Conservation (phyloP, 2,797 vertebrate species). For the Cuniculus paca region DNA sequence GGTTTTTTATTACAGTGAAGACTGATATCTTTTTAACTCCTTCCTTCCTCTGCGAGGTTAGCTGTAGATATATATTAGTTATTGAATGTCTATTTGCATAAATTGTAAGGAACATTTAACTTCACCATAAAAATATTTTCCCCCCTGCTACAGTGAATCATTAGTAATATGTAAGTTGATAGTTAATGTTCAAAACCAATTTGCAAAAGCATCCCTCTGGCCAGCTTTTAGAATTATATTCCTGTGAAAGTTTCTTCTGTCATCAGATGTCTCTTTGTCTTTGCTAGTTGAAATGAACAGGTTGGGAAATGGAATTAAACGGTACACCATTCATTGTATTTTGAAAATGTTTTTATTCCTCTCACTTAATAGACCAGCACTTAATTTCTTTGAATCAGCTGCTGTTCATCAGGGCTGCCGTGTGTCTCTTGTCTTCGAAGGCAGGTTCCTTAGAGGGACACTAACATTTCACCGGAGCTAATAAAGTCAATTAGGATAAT, state of each 20-base stretch:
- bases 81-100: neutral
- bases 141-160: conserved; percentile 48
- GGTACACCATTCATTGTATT: conserved; percentile 63
- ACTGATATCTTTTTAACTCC: conserved; percentile 74
- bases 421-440: conserved; percentile 70
- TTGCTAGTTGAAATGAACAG: conserved; percentile 58
- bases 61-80: conserved; percentile 67
- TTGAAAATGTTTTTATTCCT: conserved; percentile 79
- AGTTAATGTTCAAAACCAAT: conserved; percentile 73
- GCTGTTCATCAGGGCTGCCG: conserved; percentile 60
- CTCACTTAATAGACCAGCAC: conserved; percentile 82
- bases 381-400: conserved; percentile 78
- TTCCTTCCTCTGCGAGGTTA: conserved; percentile 70
- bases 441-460: conserved; percentile 70
- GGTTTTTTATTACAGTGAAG: conserved; percentile 73
- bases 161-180: conserved; percentile 47
- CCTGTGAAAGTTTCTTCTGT: conserved; percentile 61
- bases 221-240: conserved; percentile 55
- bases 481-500: conserved; percentile 79
- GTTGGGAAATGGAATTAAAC: conserved; percentile 73
- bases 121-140: conserved; percentile 51
- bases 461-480: conserved; percentile 74
- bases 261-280: conserved; percentile 44
- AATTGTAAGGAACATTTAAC: conserved; percentile 54
- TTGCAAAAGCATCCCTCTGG: conserved; percentile 74